Conservation (phyloP, 2,797 vertebrate species). For the Harpagifer antarcticus region DNA sequence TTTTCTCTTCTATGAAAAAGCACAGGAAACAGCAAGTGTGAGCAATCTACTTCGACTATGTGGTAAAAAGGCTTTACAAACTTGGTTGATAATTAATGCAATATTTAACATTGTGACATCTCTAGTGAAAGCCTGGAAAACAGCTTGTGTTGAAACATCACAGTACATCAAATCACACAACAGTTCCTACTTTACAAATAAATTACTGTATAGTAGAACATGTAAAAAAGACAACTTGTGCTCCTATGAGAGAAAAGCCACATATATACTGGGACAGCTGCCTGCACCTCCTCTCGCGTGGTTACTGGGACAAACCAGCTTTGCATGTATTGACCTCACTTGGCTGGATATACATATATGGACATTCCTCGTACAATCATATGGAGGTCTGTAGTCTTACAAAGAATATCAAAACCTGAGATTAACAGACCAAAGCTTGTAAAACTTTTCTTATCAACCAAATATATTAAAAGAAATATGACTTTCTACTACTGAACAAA, state of each 20-base stretch:
- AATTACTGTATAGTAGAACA: constrained; percentile 80
- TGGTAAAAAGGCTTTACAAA: constrained; percentile 79
- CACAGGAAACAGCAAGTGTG: constrained; percentile 66
- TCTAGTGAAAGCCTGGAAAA: constrained; percentile 68
- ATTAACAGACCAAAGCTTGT: constrained; percentile 76
- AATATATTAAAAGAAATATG: constrained; percentile 57
- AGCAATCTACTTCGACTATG: constrained; percentile 65
- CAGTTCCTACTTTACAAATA: constrained; percentile 81
- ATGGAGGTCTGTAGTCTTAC: constrained; percentile 72
- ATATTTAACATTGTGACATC: constrained; percentile 64
- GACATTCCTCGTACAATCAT: constrained; percentile 77
- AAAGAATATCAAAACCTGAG: constrained; percentile 82
- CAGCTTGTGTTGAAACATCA: constrained; percentile 73
- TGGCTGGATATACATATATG: constrained; percentile 68
- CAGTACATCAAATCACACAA: constrained; percentile 76
- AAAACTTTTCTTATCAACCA: constrained; percentile 59
- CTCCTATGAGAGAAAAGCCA: constrained; percentile 72
- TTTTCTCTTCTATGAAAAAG: constrained; percentile 63
- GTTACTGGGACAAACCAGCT: constrained; percentile 58
- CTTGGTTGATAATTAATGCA: constrained; percentile 66
- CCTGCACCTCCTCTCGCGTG: constrained; percentile 63
- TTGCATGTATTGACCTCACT: constrained; percentile 62
- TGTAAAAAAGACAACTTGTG: constrained; percentile 68
- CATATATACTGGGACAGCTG: constrained; percentile 70
- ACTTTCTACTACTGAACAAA: constrained; percentile 48